phyloP scores from a whole-genome alignment of 2,888 invertebrate species.

The Dynastes maya region DNA sequence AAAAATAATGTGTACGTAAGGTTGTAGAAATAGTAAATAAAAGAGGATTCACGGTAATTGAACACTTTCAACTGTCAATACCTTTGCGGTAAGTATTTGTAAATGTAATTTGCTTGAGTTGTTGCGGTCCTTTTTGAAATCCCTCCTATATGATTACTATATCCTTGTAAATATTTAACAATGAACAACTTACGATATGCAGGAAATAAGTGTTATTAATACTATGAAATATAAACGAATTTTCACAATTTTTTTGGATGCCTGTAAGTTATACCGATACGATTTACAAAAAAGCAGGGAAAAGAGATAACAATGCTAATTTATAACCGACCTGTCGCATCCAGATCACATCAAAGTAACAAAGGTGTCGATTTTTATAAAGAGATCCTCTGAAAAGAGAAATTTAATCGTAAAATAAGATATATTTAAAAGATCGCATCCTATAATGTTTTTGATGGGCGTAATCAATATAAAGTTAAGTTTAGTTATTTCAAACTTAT shows the following conservation, averaged over 20 bases:
- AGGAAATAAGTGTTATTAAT: no score
- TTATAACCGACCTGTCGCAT: constrained; percentile 66
- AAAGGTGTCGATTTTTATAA: constrained; percentile 68
- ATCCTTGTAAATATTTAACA: no score
- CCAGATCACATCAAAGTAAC: constrained; percentile 69
- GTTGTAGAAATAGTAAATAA: constrained; percentile 2
- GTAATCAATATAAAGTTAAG: no score
- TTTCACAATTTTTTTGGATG: no score
- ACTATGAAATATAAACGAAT: no score
- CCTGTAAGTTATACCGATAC: constrained; percentile 32
- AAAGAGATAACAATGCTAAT: constrained; percentile 32
- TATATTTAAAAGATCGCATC: no score
- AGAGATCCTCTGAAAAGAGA: constrained; percentile 55
- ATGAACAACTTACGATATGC: no score
- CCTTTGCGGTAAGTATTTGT: constrained; percentile 27
- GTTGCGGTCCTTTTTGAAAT: not conserved
- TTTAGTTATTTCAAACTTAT: no score
- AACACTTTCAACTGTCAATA: constrained; percentile 27
- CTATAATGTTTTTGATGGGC: no score
- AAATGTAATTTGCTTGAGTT: not conserved
- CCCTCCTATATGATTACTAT: constrained; percentile 7
- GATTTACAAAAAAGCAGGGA: constrained; percentile 50
- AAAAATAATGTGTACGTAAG: constrained; percentile 22
- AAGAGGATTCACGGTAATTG: constrained; percentile 42
- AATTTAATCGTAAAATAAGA: no score